These are phyloP conservation scores for Elegia similella DNA, from an alignment of 2,888 invertebrate genomes.

Conservation along the genomic window DNA sequence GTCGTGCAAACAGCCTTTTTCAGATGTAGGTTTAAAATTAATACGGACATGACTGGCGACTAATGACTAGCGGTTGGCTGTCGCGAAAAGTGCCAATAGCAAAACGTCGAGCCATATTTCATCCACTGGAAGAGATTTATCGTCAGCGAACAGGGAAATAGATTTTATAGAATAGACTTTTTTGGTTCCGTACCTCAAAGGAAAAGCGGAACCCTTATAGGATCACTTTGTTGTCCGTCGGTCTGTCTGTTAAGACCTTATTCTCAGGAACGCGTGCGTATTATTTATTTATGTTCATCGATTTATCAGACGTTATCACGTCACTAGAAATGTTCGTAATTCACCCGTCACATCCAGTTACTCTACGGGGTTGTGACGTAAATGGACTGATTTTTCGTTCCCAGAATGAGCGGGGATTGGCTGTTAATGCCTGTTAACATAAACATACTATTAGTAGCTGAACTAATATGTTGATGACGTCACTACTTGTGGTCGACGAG, in stretches of 20 bases:
- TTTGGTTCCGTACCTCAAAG: too few species aligned
- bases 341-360: background rate
- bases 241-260: too few species aligned
- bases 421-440: background rate
- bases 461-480: constrained; percentile 2
- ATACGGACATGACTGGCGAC: too few species aligned
- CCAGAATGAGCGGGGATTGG: background rate
- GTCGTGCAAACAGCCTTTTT: too few species aligned
- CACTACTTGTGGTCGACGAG: too few species aligned
- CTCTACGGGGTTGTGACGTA: background rate
- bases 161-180: background rate
- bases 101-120: constrained; percentile 4
- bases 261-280: too few species aligned
- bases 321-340: too few species aligned
- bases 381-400: constrained; percentile 2
- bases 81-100: background rate
- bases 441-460: background rate
- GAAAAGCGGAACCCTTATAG: too few species aligned
- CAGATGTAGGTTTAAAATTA: too few species aligned
- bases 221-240: too few species aligned
- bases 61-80: background rate
- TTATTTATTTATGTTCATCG: too few species aligned
- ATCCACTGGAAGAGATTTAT: constrained; percentile 4
- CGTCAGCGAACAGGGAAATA: background rate
- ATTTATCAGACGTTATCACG: too few species aligned